These are phyloP conservation scores for Drosophila paracracens DNA, from an alignment of 2,888 invertebrate genomes.

Conservation along the genomic window DNA sequence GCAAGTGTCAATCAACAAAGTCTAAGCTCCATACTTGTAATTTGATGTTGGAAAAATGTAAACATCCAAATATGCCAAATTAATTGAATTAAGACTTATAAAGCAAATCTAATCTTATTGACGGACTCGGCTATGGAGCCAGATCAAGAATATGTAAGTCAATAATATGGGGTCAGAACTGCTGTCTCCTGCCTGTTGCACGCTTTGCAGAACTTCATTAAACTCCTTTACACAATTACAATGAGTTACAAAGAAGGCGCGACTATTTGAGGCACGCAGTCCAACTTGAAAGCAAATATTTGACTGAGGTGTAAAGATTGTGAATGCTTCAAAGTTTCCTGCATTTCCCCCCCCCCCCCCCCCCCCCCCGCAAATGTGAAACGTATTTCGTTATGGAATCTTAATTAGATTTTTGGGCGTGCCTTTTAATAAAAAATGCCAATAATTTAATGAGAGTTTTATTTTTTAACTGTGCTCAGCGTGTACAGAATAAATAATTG, in stretches of 20 bases:
- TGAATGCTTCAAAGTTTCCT: background rate
- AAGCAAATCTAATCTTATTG: background rate
- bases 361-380: background rate
- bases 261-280: background rate
- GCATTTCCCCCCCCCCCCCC: background rate
- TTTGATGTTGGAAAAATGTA: background rate
- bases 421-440: background rate
- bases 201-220: background rate
- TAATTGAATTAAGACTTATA: background rate
- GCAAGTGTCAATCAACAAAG: background rate
- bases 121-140: background rate
- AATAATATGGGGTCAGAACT: background rate
- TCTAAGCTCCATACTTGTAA: background rate
- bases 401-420: conserved; percentile 1
- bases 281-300: background rate
- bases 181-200: background rate
- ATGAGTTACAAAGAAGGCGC: too few species aligned
- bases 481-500: conserved; percentile 40
- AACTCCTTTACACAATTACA: background rate
- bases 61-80: background rate
- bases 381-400: background rate
- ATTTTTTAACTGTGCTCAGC: conserved; percentile 26
- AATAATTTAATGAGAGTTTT: conserved; percentile 45
- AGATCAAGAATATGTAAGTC: background rate
- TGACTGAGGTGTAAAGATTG: background rate